Base-by-base conservation (phyloP, 2,888 invertebrate genomes). In the Campoletis raptor region DNA sequence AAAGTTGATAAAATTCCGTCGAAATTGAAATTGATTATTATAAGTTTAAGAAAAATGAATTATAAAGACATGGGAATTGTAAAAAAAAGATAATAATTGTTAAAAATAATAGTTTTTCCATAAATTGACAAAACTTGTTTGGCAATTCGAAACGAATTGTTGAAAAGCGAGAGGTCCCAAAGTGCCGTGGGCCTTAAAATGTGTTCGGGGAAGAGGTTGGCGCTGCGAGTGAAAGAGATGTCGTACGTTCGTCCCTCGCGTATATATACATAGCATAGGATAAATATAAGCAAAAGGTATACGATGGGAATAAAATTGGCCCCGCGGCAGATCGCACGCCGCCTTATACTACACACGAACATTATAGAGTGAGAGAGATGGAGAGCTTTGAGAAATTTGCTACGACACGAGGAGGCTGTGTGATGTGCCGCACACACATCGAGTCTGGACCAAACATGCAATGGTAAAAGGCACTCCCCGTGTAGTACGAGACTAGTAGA, bases 331-430 rank as follows among this genome's bases (percentile, higher is more conserved):
- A 83, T 80, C 83, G 80, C 80, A 86, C 77, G 85, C 82, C 85
- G 85, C 79, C 70, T 81, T 37, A 40, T 69, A 78, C 73, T 24
- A 36, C 37, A 30, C 79, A 70, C 80, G 72, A 40, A 37, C 57
- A 79, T 73, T 30, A 61, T 10, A 61, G 57, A 74, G 37, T 57
- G 69, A 70, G 30, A 73, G 67, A 74, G 45, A 54, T 48, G 5
- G 48, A 54, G 21, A 48, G n/a, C 54, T 30, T n/a, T 66, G 61
- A 86, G 88, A 89, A 89, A 90, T 92, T 91, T 89, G 90, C 91
- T 91, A 91, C 92, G 93, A 93, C 92, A 92, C 91, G 92, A 93
- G 92, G 73, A 92, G 90, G 92, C 92, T 70, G 57, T 69, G 57
- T 37, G 79, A 30, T 70, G 67, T 36, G 67, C 74, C 80, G 72